Evolutionary conservation across 2,888 invertebrate genomes (phyloP).

Genomic region (Cantharis flavilabris): DNA sequence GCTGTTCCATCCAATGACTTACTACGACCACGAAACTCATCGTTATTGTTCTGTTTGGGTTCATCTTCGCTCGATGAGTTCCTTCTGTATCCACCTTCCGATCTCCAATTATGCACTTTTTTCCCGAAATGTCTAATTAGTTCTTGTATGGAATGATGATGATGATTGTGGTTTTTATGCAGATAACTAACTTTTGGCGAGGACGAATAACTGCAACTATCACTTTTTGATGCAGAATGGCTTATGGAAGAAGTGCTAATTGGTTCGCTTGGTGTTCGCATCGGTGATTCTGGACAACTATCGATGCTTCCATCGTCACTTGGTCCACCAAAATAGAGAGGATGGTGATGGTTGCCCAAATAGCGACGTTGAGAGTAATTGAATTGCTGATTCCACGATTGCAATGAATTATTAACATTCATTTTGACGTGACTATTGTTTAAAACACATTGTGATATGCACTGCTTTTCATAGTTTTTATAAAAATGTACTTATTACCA

Average conservation of each 20-base stretch:
- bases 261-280: slow-evolving; percentile 40
- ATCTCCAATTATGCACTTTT: slow-evolving; percentile 74
- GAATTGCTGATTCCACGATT: slow-evolving; percentile 38
- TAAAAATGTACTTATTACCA: not conserved
- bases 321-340: slow-evolving; percentile 36
- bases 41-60: slow-evolving; percentile 56
- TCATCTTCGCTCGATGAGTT: slow-evolving; percentile 55
- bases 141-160: slow-evolving; percentile 74
- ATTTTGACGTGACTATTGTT: not conserved
- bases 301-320: slow-evolving; percentile 38
- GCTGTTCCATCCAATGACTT: slow-evolving; percentile 74
- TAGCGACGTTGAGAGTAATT: slow-evolving; percentile 30
- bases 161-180: slow-evolving; percentile 52
- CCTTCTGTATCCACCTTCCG: slow-evolving; percentile 51
- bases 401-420: not conserved
- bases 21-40: slow-evolving; percentile 76
- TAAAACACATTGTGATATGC: not conserved
- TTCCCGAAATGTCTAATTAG: slow-evolving; percentile 76
- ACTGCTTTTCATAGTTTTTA: not conserved
- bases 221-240: slow-evolving; percentile 34
- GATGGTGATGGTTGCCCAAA: slow-evolving; percentile 41
- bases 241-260: slow-evolving; percentile 37
- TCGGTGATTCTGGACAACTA: slow-evolving; percentile 43
- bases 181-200: slow-evolving; percentile 34
- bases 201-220: slow-evolving; percentile 26